These are phyloP conservation scores for Rhogogaster chlorosoma DNA, from an alignment of 2,888 invertebrate genomes.

Conservation along the genomic window DNA sequence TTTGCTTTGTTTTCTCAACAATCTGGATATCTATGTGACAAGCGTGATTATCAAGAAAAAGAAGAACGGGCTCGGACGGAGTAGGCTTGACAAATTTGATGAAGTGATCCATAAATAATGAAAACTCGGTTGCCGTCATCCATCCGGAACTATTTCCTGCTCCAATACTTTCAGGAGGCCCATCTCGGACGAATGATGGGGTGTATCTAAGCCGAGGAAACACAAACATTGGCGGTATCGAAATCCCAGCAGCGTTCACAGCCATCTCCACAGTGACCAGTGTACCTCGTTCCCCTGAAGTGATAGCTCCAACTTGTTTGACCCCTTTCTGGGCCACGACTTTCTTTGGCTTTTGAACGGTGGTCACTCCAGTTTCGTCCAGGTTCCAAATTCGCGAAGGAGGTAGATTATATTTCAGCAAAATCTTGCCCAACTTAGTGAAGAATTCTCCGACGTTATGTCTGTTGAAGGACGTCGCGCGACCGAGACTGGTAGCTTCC, in stretches of 20 bases:
- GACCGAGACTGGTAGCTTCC: conserved; percentile 61
- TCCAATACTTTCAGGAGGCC: conserved; percentile 66
- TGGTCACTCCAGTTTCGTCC: no score
- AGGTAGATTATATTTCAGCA: no score
- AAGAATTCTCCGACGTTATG: neutral
- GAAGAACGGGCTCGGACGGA: conserved; percentile 61
- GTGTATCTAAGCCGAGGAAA: conserved; percentile 63
- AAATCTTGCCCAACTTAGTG: neutral
- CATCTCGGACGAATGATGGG: conserved; percentile 56
- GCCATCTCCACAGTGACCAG: conserved; percentile 57
- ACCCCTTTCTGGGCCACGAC: conserved; percentile 31
- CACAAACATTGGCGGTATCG: conserved; percentile 64
- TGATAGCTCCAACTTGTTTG: conserved; percentile 44
- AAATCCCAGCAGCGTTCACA: conserved; percentile 57
- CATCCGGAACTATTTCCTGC: conserved; percentile 67
- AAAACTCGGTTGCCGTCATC: conserved; percentile 66
- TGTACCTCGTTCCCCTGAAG: conserved; percentile 54
- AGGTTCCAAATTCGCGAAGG: no score
- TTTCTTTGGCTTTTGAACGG: no score
- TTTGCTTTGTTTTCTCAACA: conserved; percentile 61
- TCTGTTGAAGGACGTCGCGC: conserved; percentile 57
- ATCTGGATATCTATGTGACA: conserved; percentile 64
- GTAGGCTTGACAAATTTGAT: conserved; percentile 57
- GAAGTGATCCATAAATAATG: conserved; percentile 67
- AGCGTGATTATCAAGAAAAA: conserved; percentile 67